A percentile compares a stretch with the other conserved stretches of the same genome.
phyloP scores from a whole-genome alignment of 1,140 invertebrate genomes.

The Drosophila tropicalis region DNA sequence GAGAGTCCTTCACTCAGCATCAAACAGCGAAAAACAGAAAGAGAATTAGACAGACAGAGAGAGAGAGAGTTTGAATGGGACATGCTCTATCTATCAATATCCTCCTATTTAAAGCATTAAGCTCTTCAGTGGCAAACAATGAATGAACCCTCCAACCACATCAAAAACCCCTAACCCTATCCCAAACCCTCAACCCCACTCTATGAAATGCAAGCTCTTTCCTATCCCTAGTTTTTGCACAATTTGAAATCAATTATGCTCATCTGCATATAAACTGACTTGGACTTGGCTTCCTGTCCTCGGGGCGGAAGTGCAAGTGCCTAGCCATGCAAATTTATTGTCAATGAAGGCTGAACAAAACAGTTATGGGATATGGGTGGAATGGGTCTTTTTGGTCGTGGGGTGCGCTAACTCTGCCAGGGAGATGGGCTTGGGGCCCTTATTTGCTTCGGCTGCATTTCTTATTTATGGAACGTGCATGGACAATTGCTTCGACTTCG shows the following conservation, averaged over 20 bases:
- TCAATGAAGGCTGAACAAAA: conserved; percentile 48
- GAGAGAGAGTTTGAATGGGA: not conserved
- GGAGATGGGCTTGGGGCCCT: conserved; percentile 17
- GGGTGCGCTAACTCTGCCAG: not conserved
- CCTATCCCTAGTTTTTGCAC: conserved; percentile 37
- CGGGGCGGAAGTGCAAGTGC: conserved; percentile 65
- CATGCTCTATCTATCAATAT: conserved; percentile 59
- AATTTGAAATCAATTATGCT: conserved; percentile 81
- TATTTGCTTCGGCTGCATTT: conserved; percentile 67
- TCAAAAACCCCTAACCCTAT: not conserved
- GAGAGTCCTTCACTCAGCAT: conserved; percentile 54
- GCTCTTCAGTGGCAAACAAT: conserved; percentile 55
- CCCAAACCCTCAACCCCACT: not conserved
- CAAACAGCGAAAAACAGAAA: not conserved
- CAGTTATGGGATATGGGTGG: no score
- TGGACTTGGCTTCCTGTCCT: conserved; percentile 49
- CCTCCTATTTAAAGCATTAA: conserved; percentile 42
- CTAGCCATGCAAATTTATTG: conserved; percentile 79
- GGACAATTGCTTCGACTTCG: conserved; percentile 60
- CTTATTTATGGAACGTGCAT: conserved; percentile 80
- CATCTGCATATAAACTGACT: conserved; percentile 81
- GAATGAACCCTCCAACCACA: conserved; percentile 21
- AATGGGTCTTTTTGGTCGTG: not conserved
- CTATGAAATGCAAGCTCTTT: not conserved
- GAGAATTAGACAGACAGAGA: no score